Percentiles rank a stretch among this genome's conserved stretches.
These are phyloP conservation scores for Dorcus parallelipipedus DNA, from an alignment of 2,888 invertebrate species.

Conservation along the genomic window DNA sequence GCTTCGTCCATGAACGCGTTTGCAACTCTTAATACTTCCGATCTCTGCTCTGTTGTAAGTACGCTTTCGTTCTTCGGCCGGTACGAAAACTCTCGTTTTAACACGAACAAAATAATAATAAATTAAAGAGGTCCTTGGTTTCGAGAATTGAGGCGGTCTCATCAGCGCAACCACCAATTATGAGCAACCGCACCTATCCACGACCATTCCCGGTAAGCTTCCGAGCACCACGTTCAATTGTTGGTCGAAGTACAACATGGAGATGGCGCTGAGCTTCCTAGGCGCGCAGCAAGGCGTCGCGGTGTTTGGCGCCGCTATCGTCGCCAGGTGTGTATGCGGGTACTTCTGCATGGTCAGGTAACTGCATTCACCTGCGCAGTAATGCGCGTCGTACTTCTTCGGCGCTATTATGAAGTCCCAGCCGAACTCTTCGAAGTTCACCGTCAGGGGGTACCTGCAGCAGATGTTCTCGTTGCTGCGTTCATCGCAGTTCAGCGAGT, in stretches of 20 bases:
- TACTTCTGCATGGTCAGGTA: constrained; percentile 82
- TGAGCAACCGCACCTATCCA: constrained; percentile 89
- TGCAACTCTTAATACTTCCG: too few relatives aligned
- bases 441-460: constrained; percentile 89
- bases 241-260: constrained; percentile 89
- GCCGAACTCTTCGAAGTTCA: constrained; percentile 92
- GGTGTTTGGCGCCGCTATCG: constrained; percentile 72
- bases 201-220: constrained; percentile 90
- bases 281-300: constrained; percentile 93
- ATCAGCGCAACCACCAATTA: constrained; percentile 46
- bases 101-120: too few relatives aligned
- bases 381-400: constrained; percentile 90
- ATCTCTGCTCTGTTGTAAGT: too few relatives aligned
- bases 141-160: too few relatives aligned
- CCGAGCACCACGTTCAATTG: constrained; percentile 84
- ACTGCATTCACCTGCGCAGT: constrained; percentile 93
- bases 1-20: too few relatives aligned
- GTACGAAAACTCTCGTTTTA: too few relatives aligned
- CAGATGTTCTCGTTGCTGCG: constrained; percentile 74
- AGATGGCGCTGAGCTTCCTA: constrained; percentile 80
- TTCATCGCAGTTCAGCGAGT: constrained; percentile 80
- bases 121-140: too few relatives aligned
- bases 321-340: constrained; percentile 84
- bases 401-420: constrained; percentile 99
- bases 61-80: too few relatives aligned